A percentile compares a stretch with the other conserved stretches of the same genome.
These are phyloP conservation scores for Pachliopta kotzebuea DNA, from an alignment of 2,888 invertebrate genomes.

Conservation along the genomic window DNA sequence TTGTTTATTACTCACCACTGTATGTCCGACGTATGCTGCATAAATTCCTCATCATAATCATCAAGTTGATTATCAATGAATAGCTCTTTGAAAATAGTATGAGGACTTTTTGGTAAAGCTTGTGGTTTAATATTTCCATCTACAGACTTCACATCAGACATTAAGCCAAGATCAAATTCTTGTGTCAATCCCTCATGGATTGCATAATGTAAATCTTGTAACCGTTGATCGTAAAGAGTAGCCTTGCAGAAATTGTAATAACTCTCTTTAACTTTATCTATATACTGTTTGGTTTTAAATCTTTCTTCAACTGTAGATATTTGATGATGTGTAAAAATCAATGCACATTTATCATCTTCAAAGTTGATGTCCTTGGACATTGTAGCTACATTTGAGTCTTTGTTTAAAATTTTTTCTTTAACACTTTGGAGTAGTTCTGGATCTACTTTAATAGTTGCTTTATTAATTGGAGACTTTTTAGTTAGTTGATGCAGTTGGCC, in stretches of 20 bases:
- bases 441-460: slow-evolving; percentile 57
- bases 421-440: slow-evolving; percentile 64
- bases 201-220: slow-evolving; percentile 70
- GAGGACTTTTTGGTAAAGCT: slow-evolving; percentile 58
- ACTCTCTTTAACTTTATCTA: slow-evolving; percentile 69
- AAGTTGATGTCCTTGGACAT: slow-evolving; percentile 44
- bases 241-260: slow-evolving; percentile 74
- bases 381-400: slow-evolving; percentile 38
- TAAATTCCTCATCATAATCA: slow-evolving; percentile 66
- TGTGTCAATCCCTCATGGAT: slow-evolving; percentile 73
- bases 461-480: slow-evolving; percentile 44
- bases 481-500: slow-evolving; percentile 82
- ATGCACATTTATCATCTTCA: slow-evolving; percentile 71
- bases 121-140: slow-evolving; percentile 34
- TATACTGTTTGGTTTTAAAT: slow-evolving; percentile 58
- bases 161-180: slow-evolving; percentile 54
- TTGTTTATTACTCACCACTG: slow-evolving; percentile 67
- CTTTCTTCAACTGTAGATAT: slow-evolving; percentile 55
- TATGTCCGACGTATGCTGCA: slow-evolving; percentile 61
- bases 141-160: slow-evolving; percentile 31
- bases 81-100: slow-evolving; percentile 68
- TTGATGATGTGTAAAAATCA: slow-evolving; percentile 62
- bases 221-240: slow-evolving; percentile 68
- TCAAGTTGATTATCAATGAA: slow-evolving; percentile 68
- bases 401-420: slow-evolving; percentile 66